Percentiles rank a stretch among this genome's conserved stretches.
Evolutionary conservation across 1,140 invertebrate species (phyloP).

Genomic region (Monochamus saltuarius): DNA sequence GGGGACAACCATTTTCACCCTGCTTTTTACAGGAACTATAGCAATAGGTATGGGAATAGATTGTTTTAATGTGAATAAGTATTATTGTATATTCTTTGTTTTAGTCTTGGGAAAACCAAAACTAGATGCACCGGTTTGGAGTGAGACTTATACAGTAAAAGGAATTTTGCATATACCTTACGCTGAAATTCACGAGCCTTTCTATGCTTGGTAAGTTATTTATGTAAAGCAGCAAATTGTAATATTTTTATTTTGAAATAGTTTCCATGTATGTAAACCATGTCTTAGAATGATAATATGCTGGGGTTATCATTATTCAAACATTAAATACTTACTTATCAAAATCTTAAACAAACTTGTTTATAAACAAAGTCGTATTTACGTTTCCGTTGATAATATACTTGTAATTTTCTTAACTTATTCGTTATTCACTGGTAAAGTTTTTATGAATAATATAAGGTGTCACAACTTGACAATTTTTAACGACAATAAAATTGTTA

Average conservation of each 20-base stretch:
- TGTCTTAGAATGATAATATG: neutral
- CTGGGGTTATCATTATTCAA: neutral
- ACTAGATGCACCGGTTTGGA: conserved; percentile 61
- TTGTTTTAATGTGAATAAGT: too few relatives aligned
- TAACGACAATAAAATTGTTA: too few relatives aligned
- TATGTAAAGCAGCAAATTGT: neutral
- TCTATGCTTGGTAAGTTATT: conserved; percentile 74
- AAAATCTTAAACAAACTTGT: neutral
- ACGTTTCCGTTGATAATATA: neutral
- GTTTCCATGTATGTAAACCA: neutral
- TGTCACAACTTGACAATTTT: too few relatives aligned
- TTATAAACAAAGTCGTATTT: neutral
- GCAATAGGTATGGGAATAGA: too few relatives aligned
- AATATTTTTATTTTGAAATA: neutral
- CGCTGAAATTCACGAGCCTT: conserved; percentile 88
- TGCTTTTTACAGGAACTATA: too few relatives aligned
- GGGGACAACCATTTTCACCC: too few relatives aligned
- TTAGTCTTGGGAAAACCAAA: too few relatives aligned
- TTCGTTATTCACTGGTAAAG: too few relatives aligned
- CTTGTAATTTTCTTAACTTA: too few relatives aligned
- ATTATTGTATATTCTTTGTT: too few relatives aligned
- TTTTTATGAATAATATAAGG: too few relatives aligned
- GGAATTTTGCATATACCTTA: conserved; percentile 85
- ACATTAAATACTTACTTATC: neutral
- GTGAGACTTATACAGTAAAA: conserved; percentile 68